These are phyloP conservation scores for Gambelia wislizenii DNA, from an alignment of 2,797 vertebrate genomes.

Conservation along the genomic window DNA sequence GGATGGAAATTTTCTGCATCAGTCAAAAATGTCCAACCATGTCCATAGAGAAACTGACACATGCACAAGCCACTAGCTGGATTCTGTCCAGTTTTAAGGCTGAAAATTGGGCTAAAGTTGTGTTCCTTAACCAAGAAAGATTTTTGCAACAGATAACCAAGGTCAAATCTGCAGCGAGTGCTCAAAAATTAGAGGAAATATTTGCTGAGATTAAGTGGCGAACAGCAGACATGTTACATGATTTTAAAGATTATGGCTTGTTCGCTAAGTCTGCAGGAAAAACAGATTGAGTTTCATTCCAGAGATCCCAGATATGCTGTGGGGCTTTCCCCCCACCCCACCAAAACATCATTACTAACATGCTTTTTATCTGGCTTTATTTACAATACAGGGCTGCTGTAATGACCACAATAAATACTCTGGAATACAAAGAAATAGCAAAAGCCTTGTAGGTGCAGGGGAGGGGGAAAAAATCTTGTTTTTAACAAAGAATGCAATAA, in stretches of 20 bases:
- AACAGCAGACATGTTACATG: background rate
- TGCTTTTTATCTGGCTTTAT: background rate
- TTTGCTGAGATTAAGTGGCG: background rate
- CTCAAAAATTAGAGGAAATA: background rate
- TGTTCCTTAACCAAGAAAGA: too few relatives aligned
- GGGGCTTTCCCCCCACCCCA: background rate
- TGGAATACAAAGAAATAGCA: background rate
- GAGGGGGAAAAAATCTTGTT: background rate
- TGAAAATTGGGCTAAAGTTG: too few relatives aligned
- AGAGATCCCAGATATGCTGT: background rate
- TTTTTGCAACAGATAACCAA: background rate
- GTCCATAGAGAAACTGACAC: too few relatives aligned
- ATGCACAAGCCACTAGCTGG: too few relatives aligned
- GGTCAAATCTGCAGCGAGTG: background rate
- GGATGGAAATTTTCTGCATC: too few relatives aligned
- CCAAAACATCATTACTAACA: background rate
- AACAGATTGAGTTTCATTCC: background rate
- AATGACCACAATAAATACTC: background rate
- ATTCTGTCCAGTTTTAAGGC: too few relatives aligned
- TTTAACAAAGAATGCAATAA: background rate
- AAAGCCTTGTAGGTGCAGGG: background rate
- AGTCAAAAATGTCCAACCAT: too few relatives aligned
- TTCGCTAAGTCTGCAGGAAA: background rate
- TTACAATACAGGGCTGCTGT: background rate
- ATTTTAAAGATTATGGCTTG: background rate